phyloP scores from a whole-genome alignment of 92 coral and sea anemone genomes.

The Paramuricea clavata region DNA sequence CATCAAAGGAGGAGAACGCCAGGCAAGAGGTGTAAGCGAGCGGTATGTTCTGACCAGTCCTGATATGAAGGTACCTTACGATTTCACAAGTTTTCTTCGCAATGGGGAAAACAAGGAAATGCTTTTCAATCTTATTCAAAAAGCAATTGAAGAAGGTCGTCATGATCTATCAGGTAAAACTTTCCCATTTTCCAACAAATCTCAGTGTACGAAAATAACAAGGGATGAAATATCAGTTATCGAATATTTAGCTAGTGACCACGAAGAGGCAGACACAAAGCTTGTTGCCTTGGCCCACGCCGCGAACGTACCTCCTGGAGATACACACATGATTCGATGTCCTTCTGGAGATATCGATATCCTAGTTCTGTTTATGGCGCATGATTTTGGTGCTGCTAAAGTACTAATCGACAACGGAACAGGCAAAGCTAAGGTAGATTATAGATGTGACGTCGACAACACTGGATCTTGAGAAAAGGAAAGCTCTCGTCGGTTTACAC shows the following conservation, averaged over 20 bases:
- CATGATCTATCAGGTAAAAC: not conserved
- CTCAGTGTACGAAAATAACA: not conserved
- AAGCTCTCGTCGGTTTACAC: constrained; percentile 20
- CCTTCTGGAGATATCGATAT: constrained; percentile 28
- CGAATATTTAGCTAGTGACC: not conserved
- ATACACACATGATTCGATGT: constrained; percentile 26
- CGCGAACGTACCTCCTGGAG: not conserved
- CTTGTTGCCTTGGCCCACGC: constrained; percentile 13
- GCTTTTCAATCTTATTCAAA: not conserved
- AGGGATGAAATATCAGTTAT: not conserved
- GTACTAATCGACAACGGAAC: constrained; percentile 21
- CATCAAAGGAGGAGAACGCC: constrained; percentile 17
- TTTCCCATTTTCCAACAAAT: not conserved
- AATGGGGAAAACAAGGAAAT: constrained; percentile 10
- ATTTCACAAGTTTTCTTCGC: constrained; percentile 8
- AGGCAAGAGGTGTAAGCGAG: constrained; percentile 8
- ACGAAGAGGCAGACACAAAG: constrained; percentile 26
- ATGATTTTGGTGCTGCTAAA: constrained; percentile 7
- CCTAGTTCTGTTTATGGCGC: constrained; percentile 12
- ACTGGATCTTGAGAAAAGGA: not conserved
- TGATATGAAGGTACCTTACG: constrained; percentile 9
- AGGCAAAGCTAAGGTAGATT: constrained; percentile 11
- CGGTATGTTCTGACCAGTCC: constrained; percentile 16
- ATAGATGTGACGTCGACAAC: constrained; percentile 11
- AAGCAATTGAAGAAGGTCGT: constrained; percentile 14